Conservation (phyloP, 2,888 invertebrate genomes). For the Melipona beecheii region DNA sequence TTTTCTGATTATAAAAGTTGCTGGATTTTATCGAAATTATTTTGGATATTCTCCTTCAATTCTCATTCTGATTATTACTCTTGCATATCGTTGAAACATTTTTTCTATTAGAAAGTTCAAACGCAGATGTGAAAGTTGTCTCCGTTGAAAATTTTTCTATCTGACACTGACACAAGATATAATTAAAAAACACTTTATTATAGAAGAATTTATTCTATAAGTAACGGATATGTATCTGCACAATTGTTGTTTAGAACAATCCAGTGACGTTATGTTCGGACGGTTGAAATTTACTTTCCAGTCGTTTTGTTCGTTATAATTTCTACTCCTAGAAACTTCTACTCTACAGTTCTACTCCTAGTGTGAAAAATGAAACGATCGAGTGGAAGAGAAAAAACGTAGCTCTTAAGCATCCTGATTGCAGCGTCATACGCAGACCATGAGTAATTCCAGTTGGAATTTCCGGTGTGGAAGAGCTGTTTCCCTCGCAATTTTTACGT, state of each 20-base stretch:
- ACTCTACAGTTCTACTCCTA: neutral
- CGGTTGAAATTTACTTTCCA: neutral
- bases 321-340: neutral
- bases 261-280: too few species aligned
- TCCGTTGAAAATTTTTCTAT: neutral
- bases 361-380: neutral
- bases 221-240: neutral
- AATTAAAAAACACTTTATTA: neutral
- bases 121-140: neutral
- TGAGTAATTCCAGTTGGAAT: slow-evolving; percentile 22
- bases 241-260: neutral
- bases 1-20: neutral
- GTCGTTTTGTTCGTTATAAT: neutral
- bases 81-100: neutral
- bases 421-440: neutral
- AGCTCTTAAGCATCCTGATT: slow-evolving; percentile 6
- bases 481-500: slow-evolving; percentile 36
- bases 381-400: neutral
- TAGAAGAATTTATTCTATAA: neutral
- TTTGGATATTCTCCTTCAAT: neutral
- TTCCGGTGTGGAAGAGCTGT: slow-evolving; percentile 27
- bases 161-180: neutral
- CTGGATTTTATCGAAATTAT: neutral
- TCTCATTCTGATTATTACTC: neutral
- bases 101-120: neutral